A percentile compares a stretch with the other conserved stretches of the same genome.
phyloP scores from a whole-genome alignment of 2,888 invertebrate genomes.

The Podabrus alpinus region DNA sequence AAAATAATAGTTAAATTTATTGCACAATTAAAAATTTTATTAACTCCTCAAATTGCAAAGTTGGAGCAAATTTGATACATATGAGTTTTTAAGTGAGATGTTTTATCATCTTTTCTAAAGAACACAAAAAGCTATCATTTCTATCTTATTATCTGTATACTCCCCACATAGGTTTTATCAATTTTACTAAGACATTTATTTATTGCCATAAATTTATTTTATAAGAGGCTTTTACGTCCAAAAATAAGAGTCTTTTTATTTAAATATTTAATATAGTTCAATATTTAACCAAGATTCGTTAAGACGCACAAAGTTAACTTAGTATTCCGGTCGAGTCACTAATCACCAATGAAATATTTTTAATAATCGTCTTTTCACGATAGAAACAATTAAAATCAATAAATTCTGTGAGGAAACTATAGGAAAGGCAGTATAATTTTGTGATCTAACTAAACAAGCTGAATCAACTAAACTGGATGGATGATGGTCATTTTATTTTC shows the following conservation, averaged over 20 bases:
- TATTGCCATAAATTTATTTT: neutral
- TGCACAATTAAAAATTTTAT: neutral
- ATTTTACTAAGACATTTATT: neutral
- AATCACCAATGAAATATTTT: neutral
- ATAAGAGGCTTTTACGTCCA: neutral
- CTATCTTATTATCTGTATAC: neutral
- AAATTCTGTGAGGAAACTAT: neutral
- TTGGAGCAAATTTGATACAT: neutral
- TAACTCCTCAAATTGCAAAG: neutral
- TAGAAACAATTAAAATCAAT: neutral
- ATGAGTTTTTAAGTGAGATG: neutral
- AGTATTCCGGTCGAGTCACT: neutral
- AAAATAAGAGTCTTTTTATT: neutral
- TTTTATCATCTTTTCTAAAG: neutral
- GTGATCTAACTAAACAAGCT: slow-evolving; percentile 24
- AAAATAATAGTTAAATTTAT: neutral
- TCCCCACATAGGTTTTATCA: neutral
- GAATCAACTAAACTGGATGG: slow-evolving; percentile 30
- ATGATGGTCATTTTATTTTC: slow-evolving; percentile 37
- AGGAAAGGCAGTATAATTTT: neutral
- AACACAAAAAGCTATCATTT: neutral
- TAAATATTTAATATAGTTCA: neutral
- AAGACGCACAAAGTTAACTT: neutral
- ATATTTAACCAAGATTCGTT: neutral
- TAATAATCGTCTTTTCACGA: neutral